Percentiles rank a stretch among this genome's conserved stretches.
These are phyloP conservation scores for Stenodera caucasica DNA, from an alignment of 2,888 invertebrate species.

Conservation along the genomic window DNA sequence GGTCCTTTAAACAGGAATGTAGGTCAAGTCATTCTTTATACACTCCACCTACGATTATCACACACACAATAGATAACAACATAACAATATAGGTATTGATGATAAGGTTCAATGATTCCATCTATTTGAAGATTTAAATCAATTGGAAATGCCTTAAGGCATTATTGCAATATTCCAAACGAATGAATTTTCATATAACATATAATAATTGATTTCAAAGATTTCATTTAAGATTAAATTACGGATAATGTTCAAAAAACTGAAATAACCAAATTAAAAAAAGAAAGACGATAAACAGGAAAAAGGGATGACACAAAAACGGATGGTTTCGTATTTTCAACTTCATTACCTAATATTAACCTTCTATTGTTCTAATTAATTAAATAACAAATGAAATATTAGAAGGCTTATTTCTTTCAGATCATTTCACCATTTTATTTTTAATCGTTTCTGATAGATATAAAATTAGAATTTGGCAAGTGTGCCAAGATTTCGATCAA, in stretches of 20 bases:
- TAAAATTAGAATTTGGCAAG: conserved; percentile 2
- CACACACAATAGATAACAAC: neutral
- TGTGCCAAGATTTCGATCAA: neutral
- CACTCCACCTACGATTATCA: neutral
- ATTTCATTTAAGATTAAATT: neutral
- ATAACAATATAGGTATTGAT: neutral
- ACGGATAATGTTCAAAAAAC: neutral
- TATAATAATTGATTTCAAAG: neutral
- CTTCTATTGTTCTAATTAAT: neutral
- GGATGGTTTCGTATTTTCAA: too few relatives aligned
- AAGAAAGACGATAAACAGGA: too few relatives aligned
- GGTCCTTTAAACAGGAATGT: neutral
- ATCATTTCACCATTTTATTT: neutral
- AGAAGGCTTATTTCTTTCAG: neutral
- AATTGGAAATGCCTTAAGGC: neutral
- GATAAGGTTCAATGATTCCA: neutral
- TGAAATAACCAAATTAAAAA: neutral
- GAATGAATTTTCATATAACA: neutral
- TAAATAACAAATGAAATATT: neutral
- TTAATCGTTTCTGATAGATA: too few relatives aligned
- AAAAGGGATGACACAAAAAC: too few relatives aligned
- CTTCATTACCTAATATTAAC: neutral
- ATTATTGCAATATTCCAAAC: neutral
- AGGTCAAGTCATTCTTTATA: neutral
- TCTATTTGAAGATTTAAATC: neutral